Conservation (phyloP, 1,140 invertebrate genomes). For the Tetraneura akinire region DNA sequence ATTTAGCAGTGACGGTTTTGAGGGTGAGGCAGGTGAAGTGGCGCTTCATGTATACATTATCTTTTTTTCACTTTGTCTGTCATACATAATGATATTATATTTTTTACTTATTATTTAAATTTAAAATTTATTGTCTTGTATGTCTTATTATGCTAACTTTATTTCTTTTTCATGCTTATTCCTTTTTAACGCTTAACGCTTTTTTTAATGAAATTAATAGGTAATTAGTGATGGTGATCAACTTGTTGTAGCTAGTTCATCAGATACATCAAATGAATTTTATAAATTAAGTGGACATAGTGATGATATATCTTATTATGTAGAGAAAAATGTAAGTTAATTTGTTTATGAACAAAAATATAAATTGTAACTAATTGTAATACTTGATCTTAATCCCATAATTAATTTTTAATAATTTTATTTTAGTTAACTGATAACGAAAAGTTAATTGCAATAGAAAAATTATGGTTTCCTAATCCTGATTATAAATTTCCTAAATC, state of each 20-base stretch:
- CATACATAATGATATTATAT: too few species aligned
- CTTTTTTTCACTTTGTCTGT: too few species aligned
- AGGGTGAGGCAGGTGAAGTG: too few species aligned
- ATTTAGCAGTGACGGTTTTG: too few species aligned
- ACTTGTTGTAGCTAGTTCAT: background rate
- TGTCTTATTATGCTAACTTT: background rate
- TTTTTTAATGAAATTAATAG: background rate
- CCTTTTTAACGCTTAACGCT: background rate
- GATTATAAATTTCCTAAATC: conserved; percentile 16
- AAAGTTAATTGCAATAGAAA: background rate
- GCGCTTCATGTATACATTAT: too few species aligned
- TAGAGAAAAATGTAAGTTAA: background rate
- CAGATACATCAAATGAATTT: conserved; percentile 1
- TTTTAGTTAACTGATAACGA: background rate
- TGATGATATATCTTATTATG: conserved; percentile 5
- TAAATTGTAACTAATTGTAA: conserved; percentile 1
- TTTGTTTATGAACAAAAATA: conserved; percentile 5
- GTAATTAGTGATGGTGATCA: background rate
- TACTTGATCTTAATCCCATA: background rate
- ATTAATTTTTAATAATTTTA: too few species aligned
- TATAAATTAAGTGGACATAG: background rate
- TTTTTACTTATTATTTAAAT: too few species aligned
- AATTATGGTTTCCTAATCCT: background rate
- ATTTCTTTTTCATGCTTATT: background rate
- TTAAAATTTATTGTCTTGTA: too few species aligned